Percentiles rank a stretch among this genome's conserved stretches.
Conservation (phyloP, 2,113 vertebrate genomes). For the Jaculus jaculus region DNA sequence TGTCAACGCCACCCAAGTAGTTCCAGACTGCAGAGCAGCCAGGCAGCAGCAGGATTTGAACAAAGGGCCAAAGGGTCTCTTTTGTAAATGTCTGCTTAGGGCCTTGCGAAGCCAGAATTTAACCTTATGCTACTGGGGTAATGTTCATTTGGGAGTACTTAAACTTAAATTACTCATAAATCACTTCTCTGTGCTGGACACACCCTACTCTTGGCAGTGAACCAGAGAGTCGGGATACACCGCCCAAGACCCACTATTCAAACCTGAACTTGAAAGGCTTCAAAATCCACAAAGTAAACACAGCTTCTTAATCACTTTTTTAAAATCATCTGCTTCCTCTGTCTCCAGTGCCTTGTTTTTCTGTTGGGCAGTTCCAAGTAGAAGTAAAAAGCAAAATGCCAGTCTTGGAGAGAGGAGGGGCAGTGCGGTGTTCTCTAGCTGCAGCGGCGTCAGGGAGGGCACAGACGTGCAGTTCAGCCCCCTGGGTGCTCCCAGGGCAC, state of each 20-base stretch:
- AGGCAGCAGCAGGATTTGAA: conserved; percentile 60
- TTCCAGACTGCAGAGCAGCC: conserved; percentile 36
- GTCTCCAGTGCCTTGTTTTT: conserved; percentile 51
- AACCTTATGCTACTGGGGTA: conserved; percentile 74
- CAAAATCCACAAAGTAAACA: conserved; percentile 74
- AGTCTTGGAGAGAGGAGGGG: background rate
- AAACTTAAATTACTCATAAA: conserved; percentile 77
- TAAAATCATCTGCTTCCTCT: conserved; percentile 69
- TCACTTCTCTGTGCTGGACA: conserved; percentile 70
- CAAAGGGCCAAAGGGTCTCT: conserved; percentile 69
- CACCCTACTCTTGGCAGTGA: conserved; percentile 76
- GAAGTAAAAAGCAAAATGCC: conserved; percentile 21
- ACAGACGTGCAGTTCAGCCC: background rate
- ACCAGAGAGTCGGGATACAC: conserved; percentile 59
- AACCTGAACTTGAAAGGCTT: conserved; percentile 74
- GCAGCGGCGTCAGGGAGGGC: background rate
- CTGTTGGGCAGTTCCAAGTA: background rate
- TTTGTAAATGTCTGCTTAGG: conserved; percentile 69
- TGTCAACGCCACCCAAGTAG: conserved; percentile 49
- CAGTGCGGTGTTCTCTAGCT: accelerated
- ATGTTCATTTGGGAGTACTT: conserved; percentile 78
- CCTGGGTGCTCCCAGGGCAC: accelerated
- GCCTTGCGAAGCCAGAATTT: conserved; percentile 71
- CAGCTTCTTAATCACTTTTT: conserved; percentile 59
- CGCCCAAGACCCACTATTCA: conserved; percentile 64